Conservation (phyloP, 2,797 vertebrate species). For the Pangasius macronema region DNA sequence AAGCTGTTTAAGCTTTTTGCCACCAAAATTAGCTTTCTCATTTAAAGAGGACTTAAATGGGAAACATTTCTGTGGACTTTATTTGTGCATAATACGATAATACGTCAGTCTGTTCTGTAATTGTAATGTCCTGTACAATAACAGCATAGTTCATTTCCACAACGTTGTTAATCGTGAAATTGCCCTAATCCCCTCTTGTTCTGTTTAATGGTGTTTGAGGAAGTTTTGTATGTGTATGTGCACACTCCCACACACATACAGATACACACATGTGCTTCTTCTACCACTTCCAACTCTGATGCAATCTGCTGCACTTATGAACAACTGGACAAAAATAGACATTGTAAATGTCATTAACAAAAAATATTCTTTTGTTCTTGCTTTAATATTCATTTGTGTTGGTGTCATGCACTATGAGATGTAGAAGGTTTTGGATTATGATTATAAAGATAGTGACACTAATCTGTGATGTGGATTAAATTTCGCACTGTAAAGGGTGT, state of each 20-base stretch:
- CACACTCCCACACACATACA: not conserved
- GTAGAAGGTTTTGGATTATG: slow-evolving; percentile 32
- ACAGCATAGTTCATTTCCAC: slow-evolving; percentile 18
- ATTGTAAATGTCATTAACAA: slow-evolving; percentile 21
- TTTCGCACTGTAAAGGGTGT: slow-evolving; percentile 56
- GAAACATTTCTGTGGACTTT: slow-evolving; percentile 57
- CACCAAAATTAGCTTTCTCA: slow-evolving; percentile 60
- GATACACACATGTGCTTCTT: not conserved
- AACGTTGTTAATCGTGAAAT: slow-evolving; percentile 45
- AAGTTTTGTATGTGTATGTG: slow-evolving; percentile 34
- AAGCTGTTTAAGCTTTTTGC: not conserved
- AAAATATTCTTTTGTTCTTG: not conserved
- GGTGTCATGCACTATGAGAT: slow-evolving; percentile 32
- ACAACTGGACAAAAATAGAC: slow-evolving; percentile 10
- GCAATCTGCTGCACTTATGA: slow-evolving; percentile 34
- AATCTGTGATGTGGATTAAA: slow-evolving; percentile 49
- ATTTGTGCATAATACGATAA: slow-evolving; percentile 48
- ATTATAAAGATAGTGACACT: slow-evolving; percentile 35
- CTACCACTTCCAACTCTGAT: slow-evolving; percentile 22
- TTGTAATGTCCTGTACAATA: slow-evolving; percentile 36
- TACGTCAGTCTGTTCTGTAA: slow-evolving; percentile 41
- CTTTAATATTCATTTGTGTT: slow-evolving; percentile 36
- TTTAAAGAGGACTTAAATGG: slow-evolving; percentile 54
- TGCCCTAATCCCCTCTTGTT: slow-evolving; percentile 38
- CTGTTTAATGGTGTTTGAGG: slow-evolving; percentile 48